phyloP scores from a whole-genome alignment of 1,140 invertebrate genomes.

The Pissodes strobi region DNA sequence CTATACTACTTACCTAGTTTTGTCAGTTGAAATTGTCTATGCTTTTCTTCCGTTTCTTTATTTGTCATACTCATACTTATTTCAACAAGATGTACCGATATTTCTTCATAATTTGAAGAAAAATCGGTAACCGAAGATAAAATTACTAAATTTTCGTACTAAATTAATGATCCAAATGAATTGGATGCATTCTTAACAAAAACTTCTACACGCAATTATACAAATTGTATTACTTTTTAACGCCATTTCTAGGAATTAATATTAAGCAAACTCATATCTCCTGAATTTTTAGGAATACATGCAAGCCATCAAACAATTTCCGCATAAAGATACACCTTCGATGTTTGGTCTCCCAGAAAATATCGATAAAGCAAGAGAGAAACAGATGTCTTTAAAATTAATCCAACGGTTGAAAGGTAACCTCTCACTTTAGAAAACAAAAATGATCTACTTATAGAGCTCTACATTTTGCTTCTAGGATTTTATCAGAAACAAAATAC shows the following conservation, averaged over 20 bases:
- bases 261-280: not conserved
- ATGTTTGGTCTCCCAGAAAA: conserved; percentile 83
- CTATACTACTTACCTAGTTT: no score
- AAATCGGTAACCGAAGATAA: no score
- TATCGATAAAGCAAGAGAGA: conserved; percentile 78
- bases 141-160: no score
- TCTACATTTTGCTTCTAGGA: conserved; percentile 31
- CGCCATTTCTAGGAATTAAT: not conserved
- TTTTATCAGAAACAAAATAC: conserved; percentile 39
- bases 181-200: no score
- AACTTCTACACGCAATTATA: no score
- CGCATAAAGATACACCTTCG: conserved; percentile 69
- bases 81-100: no score
- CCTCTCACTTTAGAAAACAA: not conserved
- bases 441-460: not conserved
- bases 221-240: no score
- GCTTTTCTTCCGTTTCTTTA: no score
- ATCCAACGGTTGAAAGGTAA: conserved; percentile 69
- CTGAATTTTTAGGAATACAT: conserved; percentile 64
- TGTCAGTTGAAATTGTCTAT: no score
- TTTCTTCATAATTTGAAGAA: no score
- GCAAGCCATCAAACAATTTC: conserved; percentile 64
- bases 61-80: no score
- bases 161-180: no score
- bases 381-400: conserved; percentile 66